phyloP scores from a whole-genome alignment of 1,140 invertebrate species.

The Oedothorax gibbosus region DNA sequence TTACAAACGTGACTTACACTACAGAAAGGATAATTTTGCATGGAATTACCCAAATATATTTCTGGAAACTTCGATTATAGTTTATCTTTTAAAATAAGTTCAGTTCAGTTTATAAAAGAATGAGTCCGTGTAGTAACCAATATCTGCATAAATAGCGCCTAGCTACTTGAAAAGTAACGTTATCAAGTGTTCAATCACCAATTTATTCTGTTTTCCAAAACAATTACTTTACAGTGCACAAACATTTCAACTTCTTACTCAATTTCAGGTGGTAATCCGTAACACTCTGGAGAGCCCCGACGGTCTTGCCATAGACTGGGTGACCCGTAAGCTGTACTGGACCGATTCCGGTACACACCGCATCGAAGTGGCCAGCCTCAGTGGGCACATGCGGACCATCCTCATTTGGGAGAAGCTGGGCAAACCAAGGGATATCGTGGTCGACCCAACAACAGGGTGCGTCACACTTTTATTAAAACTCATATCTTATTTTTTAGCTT shows the following conservation, averaged over 20 bases:
- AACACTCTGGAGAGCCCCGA: constrained; percentile 74
- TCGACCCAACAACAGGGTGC: constrained; percentile 79
- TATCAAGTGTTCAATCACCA: no score
- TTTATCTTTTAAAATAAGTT: no score
- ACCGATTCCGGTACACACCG: constrained; percentile 84
- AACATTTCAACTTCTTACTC: neutral
- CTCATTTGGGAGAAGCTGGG: constrained; percentile 84
- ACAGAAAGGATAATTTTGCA: no score
- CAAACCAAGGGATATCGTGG: constrained; percentile 84
- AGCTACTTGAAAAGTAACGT: no score
- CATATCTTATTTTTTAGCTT: neutral
- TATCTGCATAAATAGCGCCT: no score
- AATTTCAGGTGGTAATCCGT: constrained; percentile 73
- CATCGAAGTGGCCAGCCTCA: constrained; percentile 83
- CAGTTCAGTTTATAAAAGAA: no score
- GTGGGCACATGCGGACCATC: constrained; percentile 81
- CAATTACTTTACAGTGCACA: no score
- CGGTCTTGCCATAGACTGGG: constrained; percentile 84
- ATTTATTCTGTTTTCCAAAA: no score
- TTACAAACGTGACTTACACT: no score
- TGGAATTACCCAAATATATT: no score
- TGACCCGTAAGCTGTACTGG: constrained; percentile 89
- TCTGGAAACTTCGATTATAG: no score
- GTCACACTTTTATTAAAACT: neutral
- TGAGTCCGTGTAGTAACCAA: no score